These are phyloP conservation scores for Daphoenositta chrysoptera DNA, from an alignment of 2,113 vertebrate species.

Conservation along the genomic window DNA sequence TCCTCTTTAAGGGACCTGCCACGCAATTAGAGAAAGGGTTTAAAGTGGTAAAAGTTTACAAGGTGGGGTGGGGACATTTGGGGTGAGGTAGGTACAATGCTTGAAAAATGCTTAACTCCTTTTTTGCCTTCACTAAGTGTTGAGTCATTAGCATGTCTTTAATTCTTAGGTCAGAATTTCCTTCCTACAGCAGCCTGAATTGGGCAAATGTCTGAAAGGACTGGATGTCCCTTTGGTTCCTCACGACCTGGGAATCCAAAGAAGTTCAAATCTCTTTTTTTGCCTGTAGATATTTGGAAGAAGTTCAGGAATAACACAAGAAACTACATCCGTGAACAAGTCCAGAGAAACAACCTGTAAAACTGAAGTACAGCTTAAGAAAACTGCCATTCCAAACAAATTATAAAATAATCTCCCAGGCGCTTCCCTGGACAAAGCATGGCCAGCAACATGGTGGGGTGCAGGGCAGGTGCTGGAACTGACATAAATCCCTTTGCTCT, in stretches of 20 bases:
- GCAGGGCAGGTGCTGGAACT: background rate
- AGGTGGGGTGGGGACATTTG: background rate
- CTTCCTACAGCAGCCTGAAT: background rate
- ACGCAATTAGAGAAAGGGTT: background rate
- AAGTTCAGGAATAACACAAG: background rate
- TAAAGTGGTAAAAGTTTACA: background rate
- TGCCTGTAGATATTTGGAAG: background rate
- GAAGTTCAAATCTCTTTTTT: background rate
- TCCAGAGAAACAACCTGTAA: background rate
- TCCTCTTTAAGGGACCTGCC: background rate
- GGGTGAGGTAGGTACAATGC: conserved; percentile 5
- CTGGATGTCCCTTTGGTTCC: background rate
- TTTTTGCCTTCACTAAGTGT: background rate
- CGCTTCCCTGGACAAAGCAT: background rate
- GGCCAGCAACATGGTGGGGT: background rate
- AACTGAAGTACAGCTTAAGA: background rate
- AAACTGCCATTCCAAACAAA: background rate
- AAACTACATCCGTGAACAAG: background rate
- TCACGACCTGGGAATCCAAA: background rate
- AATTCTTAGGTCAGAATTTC: background rate
- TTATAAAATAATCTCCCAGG: background rate
- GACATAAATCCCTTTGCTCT: background rate
- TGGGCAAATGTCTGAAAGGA: background rate
- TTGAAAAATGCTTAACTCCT: background rate
- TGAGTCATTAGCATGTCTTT: background rate